Evolutionary conservation across 2,888 invertebrate species (phyloP).

Genomic region (Conchocele bisecta): DNA sequence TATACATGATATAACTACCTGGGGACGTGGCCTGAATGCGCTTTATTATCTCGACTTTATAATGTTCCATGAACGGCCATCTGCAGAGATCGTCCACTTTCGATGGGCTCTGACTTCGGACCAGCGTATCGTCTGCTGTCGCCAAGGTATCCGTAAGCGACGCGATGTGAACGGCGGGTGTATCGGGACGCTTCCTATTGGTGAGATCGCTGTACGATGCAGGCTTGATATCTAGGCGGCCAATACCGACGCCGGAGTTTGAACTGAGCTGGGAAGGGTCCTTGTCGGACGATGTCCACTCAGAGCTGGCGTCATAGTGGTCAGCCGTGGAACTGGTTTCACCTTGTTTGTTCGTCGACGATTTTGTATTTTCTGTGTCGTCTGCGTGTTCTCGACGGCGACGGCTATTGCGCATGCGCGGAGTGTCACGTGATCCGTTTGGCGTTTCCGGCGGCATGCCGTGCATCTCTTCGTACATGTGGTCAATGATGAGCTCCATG

Average conservation of each 20-base stretch:
- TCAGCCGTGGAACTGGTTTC: neutral
- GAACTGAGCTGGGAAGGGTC: slow-evolving; percentile 17
- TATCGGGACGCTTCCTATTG: no score
- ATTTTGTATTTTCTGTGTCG: neutral
- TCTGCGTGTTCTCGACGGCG: slow-evolving; percentile 19
- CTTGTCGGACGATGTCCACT: slow-evolving; percentile 26
- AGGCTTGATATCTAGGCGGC: no score
- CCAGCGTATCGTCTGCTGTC: no score
- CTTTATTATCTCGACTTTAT: slow-evolving; percentile 30
- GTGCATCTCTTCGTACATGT: slow-evolving; percentile 55
- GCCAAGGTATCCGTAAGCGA: no score
- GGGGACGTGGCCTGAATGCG: slow-evolving; percentile 21
- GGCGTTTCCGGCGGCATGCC: slow-evolving; percentile 48
- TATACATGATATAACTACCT: slow-evolving; percentile 12
- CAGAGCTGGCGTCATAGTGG: slow-evolving; percentile 48
- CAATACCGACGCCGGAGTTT: no score
- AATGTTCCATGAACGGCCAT: slow-evolving; percentile 42
- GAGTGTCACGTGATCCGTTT: slow-evolving; percentile 49
- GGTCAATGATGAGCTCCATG: slow-evolving; percentile 12
- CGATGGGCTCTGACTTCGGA: no score
- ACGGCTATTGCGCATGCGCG: slow-evolving; percentile 45
- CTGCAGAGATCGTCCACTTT: slow-evolving; percentile 24
- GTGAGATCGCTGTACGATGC: no score
- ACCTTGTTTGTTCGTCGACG: no score
- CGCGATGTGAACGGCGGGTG: no score